Conservation (phyloP, 2,888 invertebrate species). For the Hedychridium roseum region DNA sequence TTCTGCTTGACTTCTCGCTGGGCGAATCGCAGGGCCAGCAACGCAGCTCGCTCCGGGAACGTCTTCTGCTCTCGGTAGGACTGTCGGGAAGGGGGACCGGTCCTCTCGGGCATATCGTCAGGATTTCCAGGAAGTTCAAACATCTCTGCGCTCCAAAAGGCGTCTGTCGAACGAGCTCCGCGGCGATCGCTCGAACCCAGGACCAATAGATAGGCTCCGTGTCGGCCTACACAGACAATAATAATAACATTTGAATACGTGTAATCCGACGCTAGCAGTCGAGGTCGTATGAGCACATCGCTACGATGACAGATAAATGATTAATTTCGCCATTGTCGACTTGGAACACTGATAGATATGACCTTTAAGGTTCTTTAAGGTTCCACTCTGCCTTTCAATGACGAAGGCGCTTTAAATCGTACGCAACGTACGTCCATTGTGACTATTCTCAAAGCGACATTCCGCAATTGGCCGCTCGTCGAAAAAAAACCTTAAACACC, state of each 20-base stretch:
- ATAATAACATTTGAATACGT: neutral
- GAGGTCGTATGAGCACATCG: too few relatives aligned
- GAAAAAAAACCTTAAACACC: too few relatives aligned
- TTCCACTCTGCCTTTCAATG: too few relatives aligned
- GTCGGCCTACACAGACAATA: constrained; percentile 67
- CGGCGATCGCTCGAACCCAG: constrained; percentile 79
- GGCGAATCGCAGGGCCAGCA: constrained; percentile 53
- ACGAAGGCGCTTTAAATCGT: too few relatives aligned
- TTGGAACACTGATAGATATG: too few relatives aligned
- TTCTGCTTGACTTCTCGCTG: constrained; percentile 25
- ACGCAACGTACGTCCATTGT: too few relatives aligned
- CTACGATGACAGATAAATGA: too few relatives aligned
- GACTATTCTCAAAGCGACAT: too few relatives aligned
- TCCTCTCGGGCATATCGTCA: constrained; percentile 69
- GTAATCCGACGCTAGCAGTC: too few relatives aligned
- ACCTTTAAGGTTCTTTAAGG: too few relatives aligned
- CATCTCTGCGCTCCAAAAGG: constrained; percentile 71
- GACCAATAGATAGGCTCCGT: constrained; percentile 75
- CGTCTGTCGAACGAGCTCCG: constrained; percentile 78
- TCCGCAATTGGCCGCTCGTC: too few relatives aligned
- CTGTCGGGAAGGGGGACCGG: constrained; percentile 66
- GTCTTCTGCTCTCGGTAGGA: constrained; percentile 58
- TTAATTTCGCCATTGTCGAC: too few relatives aligned
- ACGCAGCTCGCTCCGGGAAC: constrained; percentile 58
- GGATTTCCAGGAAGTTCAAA: constrained; percentile 76